phyloP scores from a whole-genome alignment of 2,797 vertebrate genomes.

The Falco naumanni region DNA sequence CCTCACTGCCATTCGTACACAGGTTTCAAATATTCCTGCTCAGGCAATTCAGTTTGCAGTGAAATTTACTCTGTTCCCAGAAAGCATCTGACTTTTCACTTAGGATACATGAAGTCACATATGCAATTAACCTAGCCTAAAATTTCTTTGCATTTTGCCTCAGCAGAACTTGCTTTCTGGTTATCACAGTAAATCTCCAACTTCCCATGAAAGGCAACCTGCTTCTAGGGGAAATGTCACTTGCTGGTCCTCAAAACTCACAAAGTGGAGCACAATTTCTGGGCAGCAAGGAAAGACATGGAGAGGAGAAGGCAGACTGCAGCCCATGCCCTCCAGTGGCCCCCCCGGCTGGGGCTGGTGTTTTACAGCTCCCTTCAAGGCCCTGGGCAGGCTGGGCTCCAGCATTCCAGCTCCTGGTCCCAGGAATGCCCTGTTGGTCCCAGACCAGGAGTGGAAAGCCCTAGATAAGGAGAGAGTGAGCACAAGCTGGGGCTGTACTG shows the following conservation, averaged over 20 bases:
- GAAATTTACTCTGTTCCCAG: neutral
- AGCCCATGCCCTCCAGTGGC: neutral
- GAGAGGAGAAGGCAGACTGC: neutral
- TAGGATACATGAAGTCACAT: neutral
- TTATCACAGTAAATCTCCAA: neutral
- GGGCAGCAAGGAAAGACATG: accelerated
- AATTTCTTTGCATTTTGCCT: neutral
- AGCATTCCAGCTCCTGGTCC: neutral
- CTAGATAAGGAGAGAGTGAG: neutral
- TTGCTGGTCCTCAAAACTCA: neutral
- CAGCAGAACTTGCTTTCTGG: neutral
- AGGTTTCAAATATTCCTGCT: neutral
- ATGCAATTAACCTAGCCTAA: neutral
- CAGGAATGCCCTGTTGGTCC: neutral
- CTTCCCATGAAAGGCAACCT: neutral
- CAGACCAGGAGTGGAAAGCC: neutral
- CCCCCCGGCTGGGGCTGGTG: neutral
- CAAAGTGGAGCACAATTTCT: neutral
- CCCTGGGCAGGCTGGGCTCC: too few species aligned
- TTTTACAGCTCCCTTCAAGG: neutral
- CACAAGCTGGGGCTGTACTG: neutral
- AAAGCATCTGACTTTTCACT: neutral
- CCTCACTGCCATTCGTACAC: neutral
- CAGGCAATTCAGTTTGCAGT: neutral
- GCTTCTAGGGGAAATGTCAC: neutral